Base-by-base conservation (phyloP, 2,888 invertebrate species). In the Drosophila percnosoma region DNA sequence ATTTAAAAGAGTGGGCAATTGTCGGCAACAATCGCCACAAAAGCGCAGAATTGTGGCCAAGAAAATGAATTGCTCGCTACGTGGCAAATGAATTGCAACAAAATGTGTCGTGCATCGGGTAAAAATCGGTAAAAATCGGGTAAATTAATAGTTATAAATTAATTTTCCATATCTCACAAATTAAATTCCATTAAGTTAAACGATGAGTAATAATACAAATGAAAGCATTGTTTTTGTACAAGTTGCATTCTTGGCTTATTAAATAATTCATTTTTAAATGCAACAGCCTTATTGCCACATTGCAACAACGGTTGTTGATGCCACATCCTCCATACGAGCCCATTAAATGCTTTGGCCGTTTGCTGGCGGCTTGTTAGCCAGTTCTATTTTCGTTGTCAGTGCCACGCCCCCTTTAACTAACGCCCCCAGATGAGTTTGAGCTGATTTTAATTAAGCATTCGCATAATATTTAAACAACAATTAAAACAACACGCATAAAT, bases 361-460 rank as follows among this genome's bases (percentile, higher is more conserved):
- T 29, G 36, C 27, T 29, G 52, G 11, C 36, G 18, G n/a, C 27
- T 49, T 21, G 33, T 27, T 38, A 33, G n/a, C 5, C 51, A 33
- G 29, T 11, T 18, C 15, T 4, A 2, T 33, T 27, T 11, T 27
- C 29, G 24, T 49, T 48, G 13, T 6, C 21, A 24, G 2, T 3
- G 29, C 29, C 2, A 21, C 13, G 31, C 11, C 33, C 52, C 21
- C 8, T 34, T 21, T 21, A 51, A 8, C 24, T 24, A 6, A 10
- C 27, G 27, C 55, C 38, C 13, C 4, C 27, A 57, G 69, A 74
- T 71, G 80, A 71, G 75, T 73, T 73, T 75, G 69, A 77, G 78
- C 55, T 69, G 78, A 70, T 88, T 89, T 83, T 84, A 83, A 83
- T 83, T 84, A 83, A 89, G 73, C 82, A 81, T 75, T 84, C 78